These are phyloP conservation scores for Chrysaora quinquecirrha DNA, from an alignment of 30 jellyfish, hydroid and myxozoan species.

Conservation along the genomic window DNA sequence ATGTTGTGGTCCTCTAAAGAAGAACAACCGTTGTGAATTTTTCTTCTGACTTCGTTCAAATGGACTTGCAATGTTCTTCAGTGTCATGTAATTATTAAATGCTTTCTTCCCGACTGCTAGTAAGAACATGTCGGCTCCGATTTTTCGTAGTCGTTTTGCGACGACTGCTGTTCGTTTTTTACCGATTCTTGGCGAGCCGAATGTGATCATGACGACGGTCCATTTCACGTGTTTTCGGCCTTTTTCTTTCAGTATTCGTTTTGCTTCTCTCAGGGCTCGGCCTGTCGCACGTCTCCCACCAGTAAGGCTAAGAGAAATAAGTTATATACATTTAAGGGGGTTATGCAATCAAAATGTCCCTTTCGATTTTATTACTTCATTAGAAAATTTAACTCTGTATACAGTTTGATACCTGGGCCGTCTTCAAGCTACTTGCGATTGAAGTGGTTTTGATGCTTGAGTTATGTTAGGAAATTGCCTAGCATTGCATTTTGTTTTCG, in stretches of 20 bases:
- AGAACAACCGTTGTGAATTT: constrained; percentile 37
- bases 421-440: no score
- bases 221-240: constrained; percentile 54
- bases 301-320: constrained; percentile 3
- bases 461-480: no score
- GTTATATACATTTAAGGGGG: neutral
- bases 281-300: constrained; percentile 63
- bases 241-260: constrained; percentile 26
- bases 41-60: constrained; percentile 27
- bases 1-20: constrained; percentile 65
- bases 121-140: constrained; percentile 57
- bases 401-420: no score
- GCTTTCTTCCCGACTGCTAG: constrained; percentile 64
- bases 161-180: constrained; percentile 37
- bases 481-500: no score
- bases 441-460: no score
- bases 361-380: no score
- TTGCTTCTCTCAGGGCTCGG: constrained; percentile 69
- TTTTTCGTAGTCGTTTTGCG: constrained; percentile 32
- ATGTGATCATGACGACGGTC: constrained; percentile 58
- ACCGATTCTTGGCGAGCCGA: constrained; percentile 65
- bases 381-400: no score
- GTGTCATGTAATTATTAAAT: constrained; percentile 36
- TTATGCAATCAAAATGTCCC: no score
- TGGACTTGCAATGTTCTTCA: constrained; percentile 51